A percentile compares a stretch with the other conserved stretches of the same genome.
These are phyloP conservation scores for Morpho deidamia DNA, from an alignment of 2,888 invertebrate species.

Conservation along the genomic window DNA sequence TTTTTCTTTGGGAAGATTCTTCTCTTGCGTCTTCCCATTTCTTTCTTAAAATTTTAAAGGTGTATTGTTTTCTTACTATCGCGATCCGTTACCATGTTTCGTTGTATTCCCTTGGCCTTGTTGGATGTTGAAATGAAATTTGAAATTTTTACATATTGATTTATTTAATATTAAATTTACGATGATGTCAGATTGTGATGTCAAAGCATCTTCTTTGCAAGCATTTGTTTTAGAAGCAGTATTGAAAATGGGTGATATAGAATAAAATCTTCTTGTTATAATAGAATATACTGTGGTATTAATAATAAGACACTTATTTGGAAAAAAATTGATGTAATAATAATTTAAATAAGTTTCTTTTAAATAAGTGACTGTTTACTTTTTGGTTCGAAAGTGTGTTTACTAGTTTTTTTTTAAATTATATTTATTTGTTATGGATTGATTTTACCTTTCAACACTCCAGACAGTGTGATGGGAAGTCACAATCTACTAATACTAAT, in stretches of 20 bases:
- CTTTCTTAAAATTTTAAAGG: constrained; percentile 7
- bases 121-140: not conserved
- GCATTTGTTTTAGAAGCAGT: constrained; percentile 14
- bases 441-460: too few relatives aligned
- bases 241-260: not conserved
- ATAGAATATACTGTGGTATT: too few relatives aligned
- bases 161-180: constrained; percentile 6
- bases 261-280: too few relatives aligned
- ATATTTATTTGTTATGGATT: too few relatives aligned
- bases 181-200: constrained; percentile 7
- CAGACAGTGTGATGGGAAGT: too few relatives aligned
- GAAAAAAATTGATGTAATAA: too few relatives aligned
- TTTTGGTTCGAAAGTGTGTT: too few relatives aligned
- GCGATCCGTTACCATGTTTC: constrained; percentile 1
- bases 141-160: constrained; percentile 16
- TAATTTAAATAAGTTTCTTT: too few relatives aligned
- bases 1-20: constrained; percentile 49
- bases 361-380: too few relatives aligned
- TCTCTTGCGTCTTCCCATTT: constrained; percentile 47
- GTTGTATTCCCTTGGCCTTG: not conserved
- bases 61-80: not conserved
- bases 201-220: constrained; percentile 6
- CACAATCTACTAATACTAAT: too few relatives aligned
- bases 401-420: too few relatives aligned
- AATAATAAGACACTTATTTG: too few relatives aligned